Base-by-base conservation (phyloP, 2,888 invertebrate genomes). In the Taenaris catops region DNA sequence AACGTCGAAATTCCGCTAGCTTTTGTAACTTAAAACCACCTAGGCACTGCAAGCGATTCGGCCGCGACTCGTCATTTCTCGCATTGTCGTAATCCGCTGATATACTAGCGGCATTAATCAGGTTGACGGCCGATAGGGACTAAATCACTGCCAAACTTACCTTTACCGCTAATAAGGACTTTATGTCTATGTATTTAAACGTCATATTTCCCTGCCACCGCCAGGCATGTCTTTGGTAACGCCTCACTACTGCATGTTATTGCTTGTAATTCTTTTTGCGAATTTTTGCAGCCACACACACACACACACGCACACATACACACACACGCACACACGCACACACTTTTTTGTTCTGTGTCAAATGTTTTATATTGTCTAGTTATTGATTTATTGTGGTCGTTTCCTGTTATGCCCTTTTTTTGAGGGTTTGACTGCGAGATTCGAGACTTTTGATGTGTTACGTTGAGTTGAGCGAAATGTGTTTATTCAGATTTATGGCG, bases 51-150 rank as follows among this genome's bases (percentile, higher is more conserved):
- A 63, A 68, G 71, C 78, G 76, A 74, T 73, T 75, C 78, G 66
- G 75, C 69, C 79, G 72, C 81, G 80, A 74, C 81, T 86, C 84
- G 84, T 86, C 84, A 86, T 84, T 84, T 83, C 84, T 83, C 83
- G 80, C 81, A 84, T 86, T 86, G 84, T 84, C 83, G 84, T 86
- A 86, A 84, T 86, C 86, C 86, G 74, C 75, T 86, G 86, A 86
- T 86, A 84, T 86, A 86, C 83, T 80, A 75, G 76, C 78, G 68
- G 73, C 84, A 86, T 86, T 84, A 83, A 86, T 86, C 86, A 86
- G 84, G 73, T 74, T 76, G 83, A 81, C 86, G 81, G 80, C 74
- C 83, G 84, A 86, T 86, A 81, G 83, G 83, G 84, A 78, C 83
- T 78, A 83, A 80, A 79, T 81, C 75, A 79, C 74, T 70, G 65